A percentile compares a stretch with the other conserved stretches of the same genome.
Conservation (phyloP, 2,113 vertebrate genomes). For the Pachyramphus minor region DNA sequence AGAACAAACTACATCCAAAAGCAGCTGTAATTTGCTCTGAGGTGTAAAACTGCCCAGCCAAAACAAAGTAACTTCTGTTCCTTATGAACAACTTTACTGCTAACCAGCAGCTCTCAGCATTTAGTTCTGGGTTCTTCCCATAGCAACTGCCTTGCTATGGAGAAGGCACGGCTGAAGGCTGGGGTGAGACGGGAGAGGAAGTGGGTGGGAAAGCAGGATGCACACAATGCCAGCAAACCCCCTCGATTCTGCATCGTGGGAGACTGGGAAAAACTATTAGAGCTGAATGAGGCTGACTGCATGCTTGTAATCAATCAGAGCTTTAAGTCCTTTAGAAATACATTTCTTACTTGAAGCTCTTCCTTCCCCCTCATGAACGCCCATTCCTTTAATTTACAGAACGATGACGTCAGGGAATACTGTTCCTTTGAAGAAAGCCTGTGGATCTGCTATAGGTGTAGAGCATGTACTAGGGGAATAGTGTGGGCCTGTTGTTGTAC, state of each 20-base stretch:
- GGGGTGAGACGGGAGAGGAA: not conserved
- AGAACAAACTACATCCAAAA: conserved; percentile 1
- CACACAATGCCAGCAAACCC: not conserved
- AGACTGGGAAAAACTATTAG: not conserved
- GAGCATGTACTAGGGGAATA: not conserved
- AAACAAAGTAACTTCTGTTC: not conserved
- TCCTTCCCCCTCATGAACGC: conserved; percentile 35
- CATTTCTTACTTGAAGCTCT: conserved; percentile 39
- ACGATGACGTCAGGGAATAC: not conserved
- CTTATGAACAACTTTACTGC: not conserved
- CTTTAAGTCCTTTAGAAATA: conserved; percentile 18
- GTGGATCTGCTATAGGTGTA: not conserved
- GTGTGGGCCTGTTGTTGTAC: not conserved
- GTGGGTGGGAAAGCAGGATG: not conserved
- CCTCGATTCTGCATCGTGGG: not conserved
- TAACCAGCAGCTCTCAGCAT: not conserved
- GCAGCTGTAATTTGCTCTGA: conserved; percentile 14
- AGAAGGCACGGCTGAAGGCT: not conserved
- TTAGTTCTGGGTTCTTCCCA: not conserved
- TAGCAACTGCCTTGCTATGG: not conserved
- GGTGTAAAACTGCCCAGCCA: not conserved
- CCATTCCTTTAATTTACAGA: conserved; percentile 43
- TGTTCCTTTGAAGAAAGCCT: conserved; percentile 6
- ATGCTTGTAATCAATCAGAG: conserved; percentile 12
- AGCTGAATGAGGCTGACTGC: not conserved